Evolutionary conservation across 2,113 vertebrate genomes (phyloP).

Genomic region (Ptychochromis oligacanthus): DNA sequence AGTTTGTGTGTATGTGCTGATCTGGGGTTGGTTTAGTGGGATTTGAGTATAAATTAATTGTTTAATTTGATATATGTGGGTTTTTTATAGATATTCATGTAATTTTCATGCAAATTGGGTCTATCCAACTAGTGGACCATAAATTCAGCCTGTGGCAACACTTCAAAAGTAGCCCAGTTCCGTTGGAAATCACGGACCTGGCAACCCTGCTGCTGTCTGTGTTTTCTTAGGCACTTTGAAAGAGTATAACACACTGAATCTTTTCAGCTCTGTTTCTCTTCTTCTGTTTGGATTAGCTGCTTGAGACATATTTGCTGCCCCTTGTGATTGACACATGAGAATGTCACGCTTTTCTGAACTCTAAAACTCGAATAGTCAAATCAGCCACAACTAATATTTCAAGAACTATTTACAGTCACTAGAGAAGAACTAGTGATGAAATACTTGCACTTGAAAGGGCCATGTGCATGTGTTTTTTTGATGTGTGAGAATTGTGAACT

Average conservation of each 20-base stretch:
- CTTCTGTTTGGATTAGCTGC: neutral
- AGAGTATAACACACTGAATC: neutral
- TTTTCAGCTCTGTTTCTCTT: neutral
- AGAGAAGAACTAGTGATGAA: neutral
- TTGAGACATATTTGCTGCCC: neutral
- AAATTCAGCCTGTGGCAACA: neutral
- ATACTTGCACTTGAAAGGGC: neutral
- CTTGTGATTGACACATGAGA: neutral
- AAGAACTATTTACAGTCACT: neutral
- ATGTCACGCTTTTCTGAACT: neutral
- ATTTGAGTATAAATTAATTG: neutral
- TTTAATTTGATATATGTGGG: neutral
- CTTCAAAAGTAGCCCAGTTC: slow-evolving; percentile 5
- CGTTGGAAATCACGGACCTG: neutral
- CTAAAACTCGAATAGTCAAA: neutral
- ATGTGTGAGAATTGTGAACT: neutral
- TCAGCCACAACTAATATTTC: neutral
- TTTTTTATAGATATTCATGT: neutral
- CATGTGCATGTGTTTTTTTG: neutral
- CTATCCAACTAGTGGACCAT: neutral
- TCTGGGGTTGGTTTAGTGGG: neutral
- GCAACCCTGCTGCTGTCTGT: neutral
- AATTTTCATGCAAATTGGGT: slow-evolving; percentile 5
- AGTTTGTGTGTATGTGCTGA: neutral
- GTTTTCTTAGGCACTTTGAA: neutral